These are phyloP conservation scores for Pyrgilauda ruficollis DNA, from an alignment of 2,113 vertebrate genomes.

Conservation along the genomic window DNA sequence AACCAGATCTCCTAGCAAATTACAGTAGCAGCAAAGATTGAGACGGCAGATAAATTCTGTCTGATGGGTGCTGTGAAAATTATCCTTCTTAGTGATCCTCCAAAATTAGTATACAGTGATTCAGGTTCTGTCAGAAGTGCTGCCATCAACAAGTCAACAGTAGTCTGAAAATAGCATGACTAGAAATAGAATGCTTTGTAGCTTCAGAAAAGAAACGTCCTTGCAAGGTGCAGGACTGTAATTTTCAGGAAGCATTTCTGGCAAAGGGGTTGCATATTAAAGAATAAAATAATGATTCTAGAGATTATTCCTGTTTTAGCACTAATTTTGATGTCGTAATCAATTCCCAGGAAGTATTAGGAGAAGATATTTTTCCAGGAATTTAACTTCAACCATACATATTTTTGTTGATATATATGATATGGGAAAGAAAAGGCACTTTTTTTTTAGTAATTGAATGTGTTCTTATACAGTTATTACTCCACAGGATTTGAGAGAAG, in stretches of 20 bases:
- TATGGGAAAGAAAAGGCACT: not conserved
- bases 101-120: not conserved
- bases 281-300: not conserved
- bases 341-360: not conserved
- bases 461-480: not conserved
- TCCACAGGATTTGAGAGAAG: not conserved
- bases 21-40: not conserved
- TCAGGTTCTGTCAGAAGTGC: not conserved
- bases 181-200: conserved; percentile 12
- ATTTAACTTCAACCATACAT: not conserved
- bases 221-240: not conserved
- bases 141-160: conserved; percentile 20
- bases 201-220: not conserved
- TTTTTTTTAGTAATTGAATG: not conserved
- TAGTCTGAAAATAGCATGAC: not conserved
- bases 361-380: not conserved
- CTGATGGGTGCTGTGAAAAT: not conserved
- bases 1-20: not conserved
- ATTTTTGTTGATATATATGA: not conserved
- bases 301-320: not conserved
- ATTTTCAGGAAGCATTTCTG: not conserved
- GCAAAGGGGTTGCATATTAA: not conserved
- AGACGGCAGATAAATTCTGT: not conserved
- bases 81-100: not conserved
- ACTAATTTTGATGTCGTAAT: not conserved